Evolutionary conservation across 2,797 vertebrate genomes (phyloP).

Genomic region (Artibeus jamaicensis): DNA sequence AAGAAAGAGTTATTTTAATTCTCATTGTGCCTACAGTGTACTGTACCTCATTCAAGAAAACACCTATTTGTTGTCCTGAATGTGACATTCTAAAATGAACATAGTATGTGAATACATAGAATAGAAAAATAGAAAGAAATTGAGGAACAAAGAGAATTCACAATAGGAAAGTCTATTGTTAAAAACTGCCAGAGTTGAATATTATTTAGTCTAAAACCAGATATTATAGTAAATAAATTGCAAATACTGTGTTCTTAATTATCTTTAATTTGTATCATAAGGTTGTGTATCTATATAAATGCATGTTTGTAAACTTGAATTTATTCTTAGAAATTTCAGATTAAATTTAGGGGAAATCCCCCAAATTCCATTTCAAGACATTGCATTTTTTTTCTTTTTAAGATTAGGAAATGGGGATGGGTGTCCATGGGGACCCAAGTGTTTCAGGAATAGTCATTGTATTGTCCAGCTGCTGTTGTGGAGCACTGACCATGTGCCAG

Average conservation of each 20-base stretch:
- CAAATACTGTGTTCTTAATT: constrained; percentile 20
- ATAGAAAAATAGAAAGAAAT: constrained; percentile 19
- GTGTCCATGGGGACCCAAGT: not conserved
- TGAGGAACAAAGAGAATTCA: constrained; percentile 2
- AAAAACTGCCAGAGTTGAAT: constrained; percentile 15
- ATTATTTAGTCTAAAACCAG: constrained; percentile 6
- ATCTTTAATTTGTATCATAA: constrained; percentile 31
- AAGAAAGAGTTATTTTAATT: constrained; percentile 25
- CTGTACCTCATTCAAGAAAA: constrained; percentile 21
- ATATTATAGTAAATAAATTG: constrained; percentile 9
- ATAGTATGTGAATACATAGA: not conserved
- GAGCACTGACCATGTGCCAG: not conserved
- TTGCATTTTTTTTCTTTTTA: not conserved
- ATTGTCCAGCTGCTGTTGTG: not conserved
- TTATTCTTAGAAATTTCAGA: not conserved
- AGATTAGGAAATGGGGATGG: not conserved
- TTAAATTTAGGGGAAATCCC: not conserved
- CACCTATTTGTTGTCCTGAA: constrained; percentile 1
- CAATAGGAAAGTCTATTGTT: constrained; percentile 32
- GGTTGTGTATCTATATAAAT: not conserved
- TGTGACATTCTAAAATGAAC: constrained; percentile 3
- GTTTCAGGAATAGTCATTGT: not conserved
- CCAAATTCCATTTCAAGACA: constrained; percentile 18
- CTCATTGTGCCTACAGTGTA: not conserved
- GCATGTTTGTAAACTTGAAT: constrained; percentile 12